These are phyloP conservation scores for Sympetrum striolatum DNA, from an alignment of 2,888 invertebrate species.

Conservation along the genomic window DNA sequence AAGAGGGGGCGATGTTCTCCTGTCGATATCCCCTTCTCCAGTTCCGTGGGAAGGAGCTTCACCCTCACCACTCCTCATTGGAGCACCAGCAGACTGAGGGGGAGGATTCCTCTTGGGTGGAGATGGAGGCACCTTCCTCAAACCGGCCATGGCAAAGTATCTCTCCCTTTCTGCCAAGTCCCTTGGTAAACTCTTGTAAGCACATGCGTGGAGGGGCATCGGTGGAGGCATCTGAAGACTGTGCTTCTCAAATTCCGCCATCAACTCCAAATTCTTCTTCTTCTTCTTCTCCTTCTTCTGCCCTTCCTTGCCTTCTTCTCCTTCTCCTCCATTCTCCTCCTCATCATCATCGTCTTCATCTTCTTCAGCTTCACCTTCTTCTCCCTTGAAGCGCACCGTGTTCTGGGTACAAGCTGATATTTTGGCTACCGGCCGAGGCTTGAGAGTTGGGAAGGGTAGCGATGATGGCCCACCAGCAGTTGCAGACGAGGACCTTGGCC, in stretches of 20 bases:
- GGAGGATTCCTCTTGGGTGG: constrained; percentile 73
- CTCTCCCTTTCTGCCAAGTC: constrained; percentile 58
- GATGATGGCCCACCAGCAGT: constrained; percentile 87
- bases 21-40: constrained; percentile 82
- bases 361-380: not conserved
- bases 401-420: constrained; percentile 59
- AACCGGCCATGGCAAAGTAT: constrained; percentile 62
- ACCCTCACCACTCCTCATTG: constrained; percentile 54
- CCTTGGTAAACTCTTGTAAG: constrained; percentile 64
- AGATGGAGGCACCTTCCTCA: constrained; percentile 73
- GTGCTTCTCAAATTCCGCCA: constrained; percentile 30
- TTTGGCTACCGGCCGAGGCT: constrained; percentile 83
- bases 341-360: constrained; percentile 24
- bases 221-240: constrained; percentile 41
- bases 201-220: constrained; percentile 51
- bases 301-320: not conserved
- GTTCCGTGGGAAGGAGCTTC: constrained; percentile 53
- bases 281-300: not conserved
- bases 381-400: constrained; percentile 22
- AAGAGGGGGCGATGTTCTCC: constrained; percentile 67
- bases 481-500: constrained; percentile 70
- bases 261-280: constrained; percentile 15
- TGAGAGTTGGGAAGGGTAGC: constrained; percentile 80
- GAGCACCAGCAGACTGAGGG: constrained; percentile 59
- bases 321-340: not conserved